Conservation (phyloP, 1,140 invertebrate genomes). For the Matsumurasca onukii region DNA sequence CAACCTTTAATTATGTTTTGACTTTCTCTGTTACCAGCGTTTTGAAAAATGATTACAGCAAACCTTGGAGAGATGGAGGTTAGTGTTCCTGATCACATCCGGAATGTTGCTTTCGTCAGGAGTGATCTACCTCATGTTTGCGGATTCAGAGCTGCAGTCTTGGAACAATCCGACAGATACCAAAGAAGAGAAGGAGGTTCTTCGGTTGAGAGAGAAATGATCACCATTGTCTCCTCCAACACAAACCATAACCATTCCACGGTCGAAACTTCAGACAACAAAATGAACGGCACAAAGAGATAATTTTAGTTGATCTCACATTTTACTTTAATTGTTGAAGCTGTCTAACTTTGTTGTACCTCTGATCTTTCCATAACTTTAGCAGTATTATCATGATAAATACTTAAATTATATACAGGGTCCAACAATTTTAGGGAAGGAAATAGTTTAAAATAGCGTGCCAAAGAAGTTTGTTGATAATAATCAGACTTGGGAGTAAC, state of each 20-base stretch:
- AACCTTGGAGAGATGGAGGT: conserved; percentile 64
- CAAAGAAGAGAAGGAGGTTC: conserved; percentile 18
- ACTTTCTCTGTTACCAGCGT: too few relatives aligned
- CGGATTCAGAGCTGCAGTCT: conserved; percentile 58
- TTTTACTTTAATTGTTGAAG: too few relatives aligned
- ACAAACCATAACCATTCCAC: neutral
- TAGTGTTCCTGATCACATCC: conserved; percentile 61
- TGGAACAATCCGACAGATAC: conserved; percentile 56
- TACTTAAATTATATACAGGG: too few relatives aligned
- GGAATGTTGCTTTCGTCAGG: conserved; percentile 55
- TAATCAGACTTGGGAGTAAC: too few relatives aligned
- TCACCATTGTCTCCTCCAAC: neutral
- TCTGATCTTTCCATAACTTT: too few relatives aligned
- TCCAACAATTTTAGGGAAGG: too few relatives aligned
- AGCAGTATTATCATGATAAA: too few relatives aligned
- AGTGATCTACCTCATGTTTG: conserved; percentile 56
- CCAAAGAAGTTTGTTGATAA: too few relatives aligned
- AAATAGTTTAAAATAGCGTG: too few relatives aligned
- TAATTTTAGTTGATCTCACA: too few relatives aligned
- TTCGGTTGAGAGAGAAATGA: conserved; percentile 11
- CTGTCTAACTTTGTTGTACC: too few relatives aligned
- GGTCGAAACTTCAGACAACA: conserved; percentile 3
- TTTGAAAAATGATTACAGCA: conserved; percentile 57
- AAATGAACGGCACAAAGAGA: conserved; percentile 16
- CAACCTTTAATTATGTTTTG: conserved; percentile 17